Evolutionary conservation across 2,888 invertebrate genomes (phyloP).

Genomic region (Thecocarcelia acutangulata): DNA sequence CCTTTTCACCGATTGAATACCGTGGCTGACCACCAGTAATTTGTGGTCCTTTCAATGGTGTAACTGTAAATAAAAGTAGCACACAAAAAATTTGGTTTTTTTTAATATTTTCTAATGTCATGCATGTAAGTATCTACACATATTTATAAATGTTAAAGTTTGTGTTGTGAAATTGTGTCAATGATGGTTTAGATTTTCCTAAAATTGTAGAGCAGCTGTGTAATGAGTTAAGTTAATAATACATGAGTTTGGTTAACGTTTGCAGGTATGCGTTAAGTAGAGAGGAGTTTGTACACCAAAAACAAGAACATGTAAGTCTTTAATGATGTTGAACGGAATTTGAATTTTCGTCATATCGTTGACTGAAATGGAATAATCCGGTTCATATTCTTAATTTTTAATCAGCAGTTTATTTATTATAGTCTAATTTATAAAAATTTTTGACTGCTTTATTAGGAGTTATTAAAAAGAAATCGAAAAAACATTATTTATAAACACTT

Average conservation of each 20-base stretch:
- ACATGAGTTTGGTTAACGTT: conserved; percentile 33
- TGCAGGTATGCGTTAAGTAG: conserved; percentile 7
- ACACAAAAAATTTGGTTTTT: background rate
- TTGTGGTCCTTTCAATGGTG: conserved; percentile 91
- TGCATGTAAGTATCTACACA: background rate
- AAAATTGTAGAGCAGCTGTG: conserved; percentile 1
- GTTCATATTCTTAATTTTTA: too few species aligned
- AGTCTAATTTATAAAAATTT: too few species aligned
- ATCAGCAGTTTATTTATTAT: too few species aligned
- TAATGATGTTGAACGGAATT: too few species aligned
- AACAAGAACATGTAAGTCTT: too few species aligned
- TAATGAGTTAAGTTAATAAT: conserved; percentile 49
- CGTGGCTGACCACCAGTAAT: conserved; percentile 90
- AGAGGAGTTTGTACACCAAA: background rate
- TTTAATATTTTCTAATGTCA: conserved; percentile 3
- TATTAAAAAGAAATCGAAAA: too few species aligned
- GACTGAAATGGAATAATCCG: too few species aligned
- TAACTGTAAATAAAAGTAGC: conserved; percentile 83
- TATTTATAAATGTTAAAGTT: background rate
- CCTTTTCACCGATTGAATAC: conserved; percentile 91
- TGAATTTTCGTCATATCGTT: too few species aligned
- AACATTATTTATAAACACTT: too few species aligned
- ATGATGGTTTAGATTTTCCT: conserved; percentile 26
- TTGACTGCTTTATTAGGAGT: too few species aligned
- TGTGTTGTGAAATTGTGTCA: conserved; percentile 29